phyloP scores from a whole-genome alignment of 2,888 invertebrate genomes.

The Apodemia duryi region DNA sequence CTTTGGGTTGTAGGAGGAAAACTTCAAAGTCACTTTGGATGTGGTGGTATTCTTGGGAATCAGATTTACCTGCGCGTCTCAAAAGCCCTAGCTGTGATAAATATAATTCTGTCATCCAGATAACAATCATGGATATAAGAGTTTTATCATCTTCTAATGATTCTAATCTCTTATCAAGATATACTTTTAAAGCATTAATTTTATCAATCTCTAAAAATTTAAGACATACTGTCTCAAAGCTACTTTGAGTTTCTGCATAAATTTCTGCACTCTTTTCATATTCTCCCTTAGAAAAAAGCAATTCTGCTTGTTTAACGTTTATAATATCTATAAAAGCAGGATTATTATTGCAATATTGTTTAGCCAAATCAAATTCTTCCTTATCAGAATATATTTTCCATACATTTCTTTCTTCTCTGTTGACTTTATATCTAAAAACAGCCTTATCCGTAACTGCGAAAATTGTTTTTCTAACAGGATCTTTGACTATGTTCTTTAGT shows the following conservation, averaged over 20 bases:
- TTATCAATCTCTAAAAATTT: constrained; percentile 92
- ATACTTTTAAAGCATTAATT: constrained; percentile 92
- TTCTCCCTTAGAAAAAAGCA: constrained; percentile 87
- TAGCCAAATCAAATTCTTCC: constrained; percentile 91
- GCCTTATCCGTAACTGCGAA: constrained; percentile 93
- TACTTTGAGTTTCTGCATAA: constrained; percentile 93
- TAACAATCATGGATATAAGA: constrained; percentile 93
- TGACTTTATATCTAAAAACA: constrained; percentile 91
- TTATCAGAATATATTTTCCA: constrained; percentile 94
- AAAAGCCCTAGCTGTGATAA: constrained; percentile 92
- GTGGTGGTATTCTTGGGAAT: constrained; percentile 74
- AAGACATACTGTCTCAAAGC: constrained; percentile 96
- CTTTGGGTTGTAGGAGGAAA: constrained; percentile 85
- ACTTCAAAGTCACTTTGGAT: constrained; percentile 88
- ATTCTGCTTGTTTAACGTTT: constrained; percentile 92
- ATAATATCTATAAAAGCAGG: constrained; percentile 90
- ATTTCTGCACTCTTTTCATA: constrained; percentile 91
- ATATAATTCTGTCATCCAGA: constrained; percentile 97
- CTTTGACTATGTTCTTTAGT: constrained; percentile 88
- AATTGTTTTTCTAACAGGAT: constrained; percentile 86
- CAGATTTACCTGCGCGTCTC: constrained; percentile 64
- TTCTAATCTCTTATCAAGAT: constrained; percentile 90
- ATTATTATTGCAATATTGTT: constrained; percentile 89
- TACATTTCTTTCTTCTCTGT: constrained; percentile 90
- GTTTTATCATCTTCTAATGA: constrained; percentile 88